These are phyloP conservation scores for Nymphalis io DNA, from an alignment of 1,140 invertebrate species.

Conservation along the genomic window DNA sequence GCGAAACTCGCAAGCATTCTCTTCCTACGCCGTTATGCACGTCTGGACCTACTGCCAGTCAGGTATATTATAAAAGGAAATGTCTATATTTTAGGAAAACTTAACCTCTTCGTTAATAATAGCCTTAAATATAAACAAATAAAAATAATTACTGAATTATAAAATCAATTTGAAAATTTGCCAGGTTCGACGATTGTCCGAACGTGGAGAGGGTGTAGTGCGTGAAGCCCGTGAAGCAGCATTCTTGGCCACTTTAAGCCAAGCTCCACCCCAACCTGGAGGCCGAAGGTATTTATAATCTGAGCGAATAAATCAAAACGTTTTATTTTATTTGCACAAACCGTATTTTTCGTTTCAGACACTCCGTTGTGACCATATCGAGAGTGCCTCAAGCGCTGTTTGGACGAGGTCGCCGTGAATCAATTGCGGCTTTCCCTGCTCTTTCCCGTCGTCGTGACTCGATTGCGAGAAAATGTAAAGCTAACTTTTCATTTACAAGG, in stretches of 20 bases:
- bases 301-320: not conserved
- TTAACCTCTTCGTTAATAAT: too few relatives aligned
- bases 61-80: constrained; percentile 75
- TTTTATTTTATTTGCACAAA: constrained; percentile 11
- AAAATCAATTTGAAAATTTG: not conserved
- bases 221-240: constrained; percentile 86
- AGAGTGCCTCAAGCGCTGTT: constrained; percentile 88
- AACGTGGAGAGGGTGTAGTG: constrained; percentile 87
- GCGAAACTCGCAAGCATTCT: constrained; percentile 88
- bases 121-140: too few relatives aligned
- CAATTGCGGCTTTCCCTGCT: constrained; percentile 87
- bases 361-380: constrained; percentile 92
- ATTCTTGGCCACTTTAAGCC: constrained; percentile 89
- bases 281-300: constrained; percentile 80
- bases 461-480: constrained; percentile 70
- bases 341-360: constrained; percentile 74
- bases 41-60: constrained; percentile 91
- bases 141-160: too few relatives aligned
- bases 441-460: constrained; percentile 65
- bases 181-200: constrained; percentile 87
- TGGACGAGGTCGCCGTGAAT: constrained; percentile 88
- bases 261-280: constrained; percentile 86
- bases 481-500: constrained; percentile 13
- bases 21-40: constrained; percentile 90
- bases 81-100: too few relatives aligned